Conservation (phyloP, 2,797 vertebrate species). For the Oreonectes daqikongensis region DNA sequence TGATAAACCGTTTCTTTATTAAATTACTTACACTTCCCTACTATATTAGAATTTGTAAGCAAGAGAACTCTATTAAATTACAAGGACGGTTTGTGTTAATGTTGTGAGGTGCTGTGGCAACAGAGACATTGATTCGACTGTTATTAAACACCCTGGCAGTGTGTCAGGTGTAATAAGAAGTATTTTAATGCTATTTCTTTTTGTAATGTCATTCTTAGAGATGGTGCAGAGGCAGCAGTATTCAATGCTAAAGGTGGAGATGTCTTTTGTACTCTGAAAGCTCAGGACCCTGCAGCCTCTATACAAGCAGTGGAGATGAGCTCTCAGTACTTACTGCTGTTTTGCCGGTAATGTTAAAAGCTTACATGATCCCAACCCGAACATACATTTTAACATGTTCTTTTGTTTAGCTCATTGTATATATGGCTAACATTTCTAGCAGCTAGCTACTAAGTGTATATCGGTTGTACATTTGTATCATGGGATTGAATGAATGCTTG, state of each 20-base stretch:
- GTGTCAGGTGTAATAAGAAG: not conserved
- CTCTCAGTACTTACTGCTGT: constrained; percentile 66
- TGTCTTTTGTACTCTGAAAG: constrained; percentile 59
- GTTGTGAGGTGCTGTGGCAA: constrained; percentile 5
- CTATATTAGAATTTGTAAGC: not conserved
- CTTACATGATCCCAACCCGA: too few species aligned
- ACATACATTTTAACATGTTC: too few species aligned
- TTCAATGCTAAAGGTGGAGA: constrained; percentile 65
- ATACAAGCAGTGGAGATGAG: constrained; percentile 72
- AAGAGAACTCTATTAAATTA: not conserved
- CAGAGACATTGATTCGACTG: not conserved
- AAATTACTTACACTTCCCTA: too few species aligned
- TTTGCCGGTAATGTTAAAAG: constrained; percentile 67
- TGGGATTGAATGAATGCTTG: too few species aligned
- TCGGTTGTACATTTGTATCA: too few species aligned
- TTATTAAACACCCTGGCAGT: too few species aligned
- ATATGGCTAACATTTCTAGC: too few species aligned
- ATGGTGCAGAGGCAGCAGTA: constrained; percentile 65
- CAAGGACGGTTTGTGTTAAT: constrained; percentile 2
- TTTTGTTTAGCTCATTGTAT: too few species aligned
- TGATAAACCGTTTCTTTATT: too few species aligned
- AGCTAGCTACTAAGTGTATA: too few species aligned
- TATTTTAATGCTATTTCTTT: constrained; percentile 16
- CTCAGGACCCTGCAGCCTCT: constrained; percentile 58
- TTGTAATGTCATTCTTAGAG: constrained; percentile 58